A percentile compares a stretch with the other conserved stretches of the same genome.
Conservation (phyloP, 2,888 invertebrate genomes). For the Agrilus biguttatus region DNA sequence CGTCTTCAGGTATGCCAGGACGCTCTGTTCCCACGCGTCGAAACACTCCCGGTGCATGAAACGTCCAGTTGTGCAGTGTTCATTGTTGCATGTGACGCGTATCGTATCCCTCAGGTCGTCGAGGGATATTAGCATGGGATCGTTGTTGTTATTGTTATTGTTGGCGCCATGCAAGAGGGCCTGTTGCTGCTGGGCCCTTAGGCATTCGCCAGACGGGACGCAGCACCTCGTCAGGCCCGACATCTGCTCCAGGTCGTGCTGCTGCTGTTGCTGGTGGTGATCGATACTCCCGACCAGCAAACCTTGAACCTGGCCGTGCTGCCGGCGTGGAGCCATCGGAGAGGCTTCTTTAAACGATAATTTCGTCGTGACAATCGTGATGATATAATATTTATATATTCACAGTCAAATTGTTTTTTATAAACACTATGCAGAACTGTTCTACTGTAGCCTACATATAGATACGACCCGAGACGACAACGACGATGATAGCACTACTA, state of each 20-base stretch:
- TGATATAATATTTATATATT: background rate
- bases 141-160: conserved; percentile 25
- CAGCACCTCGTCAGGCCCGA: conserved; percentile 55
- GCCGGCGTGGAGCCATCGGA: conserved; percentile 39
- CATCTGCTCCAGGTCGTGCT: conserved; percentile 7
- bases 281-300: conserved; percentile 17
- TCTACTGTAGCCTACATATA: no score
- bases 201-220: conserved; percentile 68
- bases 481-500: no score
- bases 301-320: conserved; percentile 32
- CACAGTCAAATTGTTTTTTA: background rate
- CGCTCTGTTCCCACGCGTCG: conserved; percentile 83
- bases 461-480: background rate
- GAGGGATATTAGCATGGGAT: conserved; percentile 40
- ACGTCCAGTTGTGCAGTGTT: conserved; percentile 72
- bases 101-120: conserved; percentile 68
- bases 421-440: background rate
- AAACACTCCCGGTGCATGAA: conserved; percentile 96
- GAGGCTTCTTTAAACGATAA: background rate
- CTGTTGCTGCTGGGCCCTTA: conserved; percentile 40
- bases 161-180: conserved; percentile 3
- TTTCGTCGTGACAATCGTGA: background rate
- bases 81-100: conserved; percentile 89
- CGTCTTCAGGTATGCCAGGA: conserved; percentile 76
- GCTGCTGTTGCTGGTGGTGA: conserved; percentile 11